phyloP scores from a whole-genome alignment of 2,797 vertebrate species.

The Borostomias antarcticus region DNA sequence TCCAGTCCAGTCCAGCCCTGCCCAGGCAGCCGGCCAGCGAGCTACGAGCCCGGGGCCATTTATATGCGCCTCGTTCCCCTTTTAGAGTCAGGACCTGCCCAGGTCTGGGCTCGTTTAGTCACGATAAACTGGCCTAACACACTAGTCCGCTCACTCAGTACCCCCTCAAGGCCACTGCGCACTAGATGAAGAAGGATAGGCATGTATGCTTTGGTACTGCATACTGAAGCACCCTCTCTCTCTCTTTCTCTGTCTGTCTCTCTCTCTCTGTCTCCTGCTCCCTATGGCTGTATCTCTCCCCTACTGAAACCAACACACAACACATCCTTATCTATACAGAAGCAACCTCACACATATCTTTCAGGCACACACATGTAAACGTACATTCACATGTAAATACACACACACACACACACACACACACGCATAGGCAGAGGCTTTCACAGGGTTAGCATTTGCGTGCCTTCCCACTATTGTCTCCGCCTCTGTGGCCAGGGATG shows the following conservation, averaged over 20 bases:
- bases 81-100: background rate
- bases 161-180: background rate
- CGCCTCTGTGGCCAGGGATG: slow-evolving; percentile 46
- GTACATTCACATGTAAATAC: background rate
- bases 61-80: too few relatives aligned
- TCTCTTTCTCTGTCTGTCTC: too few relatives aligned
- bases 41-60: too few relatives aligned
- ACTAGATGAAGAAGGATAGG: background rate
- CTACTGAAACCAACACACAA: background rate
- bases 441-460: background rate
- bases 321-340: slow-evolving; percentile 5
- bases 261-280: too few relatives aligned
- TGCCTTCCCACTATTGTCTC: slow-evolving; percentile 30
- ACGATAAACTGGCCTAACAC: background rate
- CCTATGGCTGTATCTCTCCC: too few relatives aligned
- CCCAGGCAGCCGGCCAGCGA: background rate
- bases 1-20: background rate
- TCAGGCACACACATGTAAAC: slow-evolving; percentile 4
- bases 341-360: slow-evolving; percentile 10
- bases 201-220: background rate
- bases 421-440: too few relatives aligned
- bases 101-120: background rate
- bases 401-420: slow-evolving; percentile 13
- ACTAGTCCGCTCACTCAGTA: background rate
- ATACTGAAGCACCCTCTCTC: too few relatives aligned